These are phyloP conservation scores for Brachionichthys hirsutus DNA, from an alignment of 2,113 vertebrate genomes.

Conservation along the genomic window DNA sequence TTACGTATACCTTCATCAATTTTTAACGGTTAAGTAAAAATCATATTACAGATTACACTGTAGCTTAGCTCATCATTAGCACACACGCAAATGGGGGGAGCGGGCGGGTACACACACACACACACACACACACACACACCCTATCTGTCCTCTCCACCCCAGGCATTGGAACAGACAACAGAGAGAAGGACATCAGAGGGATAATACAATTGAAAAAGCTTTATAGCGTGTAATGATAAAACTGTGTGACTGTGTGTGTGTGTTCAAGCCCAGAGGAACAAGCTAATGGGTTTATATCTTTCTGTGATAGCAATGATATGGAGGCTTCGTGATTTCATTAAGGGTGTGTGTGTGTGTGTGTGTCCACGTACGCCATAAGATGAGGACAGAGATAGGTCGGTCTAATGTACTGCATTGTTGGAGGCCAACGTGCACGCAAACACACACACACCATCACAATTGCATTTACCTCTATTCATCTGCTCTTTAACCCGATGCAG, in stretches of 20 bases:
- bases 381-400: constrained; percentile 75
- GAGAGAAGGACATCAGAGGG: constrained; percentile 78
- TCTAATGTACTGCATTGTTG: constrained; percentile 71
- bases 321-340: constrained; percentile 95
- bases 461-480: constrained; percentile 89
- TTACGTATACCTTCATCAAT: too few relatives aligned
- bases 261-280: constrained; percentile 84
- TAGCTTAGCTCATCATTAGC: too few relatives aligned
- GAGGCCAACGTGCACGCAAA: constrained; percentile 19
- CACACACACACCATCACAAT: constrained; percentile 68
- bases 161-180: constrained; percentile 75
- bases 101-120: neutral
- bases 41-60: too few relatives aligned
- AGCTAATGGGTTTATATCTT: constrained; percentile 92
- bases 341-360: constrained; percentile 34
- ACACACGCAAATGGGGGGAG: too few relatives aligned
- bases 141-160: constrained; percentile 69
- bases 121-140: constrained; percentile 31
- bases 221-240: constrained; percentile 83
- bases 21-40: too few relatives aligned
- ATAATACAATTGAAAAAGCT: constrained; percentile 83
- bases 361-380: constrained; percentile 71
- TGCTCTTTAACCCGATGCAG: constrained; percentile 84
- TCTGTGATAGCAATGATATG: constrained; percentile 94
- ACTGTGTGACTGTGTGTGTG: constrained; percentile 63